A percentile compares a stretch with the other conserved stretches of the same genome.
phyloP scores from a whole-genome alignment of 1,140 invertebrate species.

The Mycetomoellerius zeteki region DNA sequence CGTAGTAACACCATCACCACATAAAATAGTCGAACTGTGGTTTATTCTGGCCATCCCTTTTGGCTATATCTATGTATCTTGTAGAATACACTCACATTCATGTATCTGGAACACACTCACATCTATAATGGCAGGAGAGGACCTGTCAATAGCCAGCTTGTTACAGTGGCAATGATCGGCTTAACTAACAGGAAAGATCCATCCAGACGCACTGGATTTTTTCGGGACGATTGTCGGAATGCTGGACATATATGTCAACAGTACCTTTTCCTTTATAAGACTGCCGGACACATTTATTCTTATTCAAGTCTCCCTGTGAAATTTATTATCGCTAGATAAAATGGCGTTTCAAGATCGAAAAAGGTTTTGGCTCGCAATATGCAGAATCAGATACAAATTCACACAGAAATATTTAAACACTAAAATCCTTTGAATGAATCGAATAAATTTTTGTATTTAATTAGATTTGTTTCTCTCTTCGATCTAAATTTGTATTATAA shows the following conservation, averaged over 20 bases:
- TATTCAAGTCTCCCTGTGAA: constrained; percentile 62
- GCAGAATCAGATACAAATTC: no score
- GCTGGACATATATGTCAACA: constrained; percentile 74
- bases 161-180: constrained; percentile 86
- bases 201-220: constrained; percentile 75
- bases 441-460: no score
- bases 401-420: not conserved
- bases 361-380: no score
- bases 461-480: no score
- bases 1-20: constrained; percentile 83
- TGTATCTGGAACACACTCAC: constrained; percentile 13
- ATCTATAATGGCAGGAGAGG: constrained; percentile 68
- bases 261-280: constrained; percentile 59
- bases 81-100: constrained; percentile 45
- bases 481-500: no score
- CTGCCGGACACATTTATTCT: constrained; percentile 37
- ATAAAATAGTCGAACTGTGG: constrained; percentile 81
- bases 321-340: constrained; percentile 43
- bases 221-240: constrained; percentile 50
- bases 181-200: constrained; percentile 85
- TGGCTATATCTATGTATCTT: constrained; percentile 67
- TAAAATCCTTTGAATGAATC: no score
- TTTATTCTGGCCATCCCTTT: constrained; percentile 76
- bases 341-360: no score
- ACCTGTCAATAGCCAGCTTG: constrained; percentile 86